Base-by-base conservation (phyloP, 2,888 invertebrate genomes). In the Myopa tessellatipennis region DNA sequence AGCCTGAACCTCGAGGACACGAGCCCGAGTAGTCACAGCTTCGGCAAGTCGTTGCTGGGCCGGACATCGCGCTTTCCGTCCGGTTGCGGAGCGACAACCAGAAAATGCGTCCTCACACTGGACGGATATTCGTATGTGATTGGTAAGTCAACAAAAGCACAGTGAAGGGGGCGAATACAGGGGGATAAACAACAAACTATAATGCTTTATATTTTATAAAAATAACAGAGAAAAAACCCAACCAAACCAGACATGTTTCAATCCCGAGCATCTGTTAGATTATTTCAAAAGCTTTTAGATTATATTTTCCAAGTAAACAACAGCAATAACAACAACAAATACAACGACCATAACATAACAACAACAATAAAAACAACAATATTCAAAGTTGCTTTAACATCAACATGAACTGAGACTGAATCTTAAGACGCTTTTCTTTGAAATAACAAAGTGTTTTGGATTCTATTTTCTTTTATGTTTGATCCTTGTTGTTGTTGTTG, bases 71-170 rank as follows among this genome's bases (percentile, higher is more conserved):
- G 87, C 84, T 87, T 86, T 85, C 87, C 87, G 85, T 87, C 89
- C 83, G 81, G 81, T 50, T 88, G 91, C 77, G 91, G 91, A 80
- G 90, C 91, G 84, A 92, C 92, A 79, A 91, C 94, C 38, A 91
- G 94, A 86, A 94, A 94, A 90, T 96, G 95, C 90, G 94, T 95
- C 81, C 92, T 95, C 82, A 95, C 95, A 69, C 91, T 96, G 83
- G 95, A 95, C 88, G 95, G 95, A 85, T 95, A 95, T 90, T 95
- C 94, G 81, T 96, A 96, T 90, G 95, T 95, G 84, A 96, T 96
- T 91, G 95, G 96, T 95, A 90, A 93, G 94, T 90, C 0, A 55
- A 45, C 7, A 45, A 45, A 45, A 10, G 3, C 45, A 1, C 45
- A 10, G 45, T 0, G 50, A 50, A 50, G 50, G 14, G 50, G 50